phyloP scores from a whole-genome alignment of 2,888 invertebrate genomes.

The Drosophila anceps region DNA sequence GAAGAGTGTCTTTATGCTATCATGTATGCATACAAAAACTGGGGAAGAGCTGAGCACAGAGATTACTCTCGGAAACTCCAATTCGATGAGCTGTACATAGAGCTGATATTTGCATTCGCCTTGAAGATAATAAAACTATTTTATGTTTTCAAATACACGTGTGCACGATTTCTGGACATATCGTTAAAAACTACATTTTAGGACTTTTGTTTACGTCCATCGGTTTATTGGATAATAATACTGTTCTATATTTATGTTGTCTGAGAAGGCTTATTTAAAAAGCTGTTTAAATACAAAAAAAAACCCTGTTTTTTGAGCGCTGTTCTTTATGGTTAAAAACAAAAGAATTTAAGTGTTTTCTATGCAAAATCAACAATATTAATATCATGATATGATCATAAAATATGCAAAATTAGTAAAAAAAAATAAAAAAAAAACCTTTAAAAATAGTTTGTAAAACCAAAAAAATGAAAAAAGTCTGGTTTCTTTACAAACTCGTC shows the following conservation, averaged over 20 bases:
- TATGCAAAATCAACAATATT: not conserved
- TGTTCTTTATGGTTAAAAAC: not conserved
- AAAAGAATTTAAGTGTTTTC: not conserved
- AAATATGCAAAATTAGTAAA: slow-evolving; percentile 2
- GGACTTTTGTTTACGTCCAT: not conserved
- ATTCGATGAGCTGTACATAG: not conserved
- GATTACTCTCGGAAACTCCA: not conserved
- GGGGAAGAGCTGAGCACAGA: not conserved
- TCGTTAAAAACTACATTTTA: not conserved
- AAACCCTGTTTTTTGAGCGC: not conserved
- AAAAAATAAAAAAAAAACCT: not conserved
- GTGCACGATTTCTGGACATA: not conserved
- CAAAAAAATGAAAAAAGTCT: slow-evolving; percentile 12
- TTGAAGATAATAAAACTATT: not conserved
- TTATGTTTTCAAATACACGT: not conserved
- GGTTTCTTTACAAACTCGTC: slow-evolving; percentile 20
- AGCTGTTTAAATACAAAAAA: not conserved
- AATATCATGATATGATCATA: slow-evolving; percentile 19
- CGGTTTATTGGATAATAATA: not conserved
- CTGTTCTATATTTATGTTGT: slow-evolving; percentile 5
- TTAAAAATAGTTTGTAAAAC: not conserved
- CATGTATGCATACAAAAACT: too few species aligned
- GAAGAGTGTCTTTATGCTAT: too few species aligned
- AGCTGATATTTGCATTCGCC: not conserved
- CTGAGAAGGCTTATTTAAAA: not conserved